Base-by-base conservation (phyloP, 2,888 invertebrate genomes). In the Heliconius erato region DNA sequence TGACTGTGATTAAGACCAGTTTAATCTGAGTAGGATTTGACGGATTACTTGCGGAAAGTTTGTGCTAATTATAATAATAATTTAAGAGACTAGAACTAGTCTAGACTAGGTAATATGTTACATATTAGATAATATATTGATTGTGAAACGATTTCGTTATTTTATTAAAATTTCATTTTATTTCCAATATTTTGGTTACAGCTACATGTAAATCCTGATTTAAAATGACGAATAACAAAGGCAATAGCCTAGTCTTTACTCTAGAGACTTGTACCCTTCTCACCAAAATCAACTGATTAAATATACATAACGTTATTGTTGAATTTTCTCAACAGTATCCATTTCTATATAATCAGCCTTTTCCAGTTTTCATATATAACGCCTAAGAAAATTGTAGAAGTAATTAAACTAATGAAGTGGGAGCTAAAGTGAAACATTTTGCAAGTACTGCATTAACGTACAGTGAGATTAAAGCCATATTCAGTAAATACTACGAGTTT, bases 201-300 rank as follows among this genome's bases (percentile, higher is more conserved):
- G 28, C 7, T 44, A 79, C 26, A 23, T 44, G 72, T 80, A 80
- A 78, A 32, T 32, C 79, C 23, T 67, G 79, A 77, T 83, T 78
- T 84, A 26, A 82, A 81, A 84, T 77, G 76, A 83, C 81, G 74
- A 80, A 78, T 80, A 72, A 72, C 76, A 79, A 81, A 54, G 81
- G 71, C 78, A 79, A 76, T 80, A 80, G 80, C 80, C 74, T 82
- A 68, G 81, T 79, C 69, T 74, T 84, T 82, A 80, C 82, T 79
- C 82, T n/a, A 80, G 80, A 76, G 80, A 74, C 74, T 23, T 74
- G 63, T 40, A 69, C 78, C 80, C 77, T 65, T 68, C 79, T 80
- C 72, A 59, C 68, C 26, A 59, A 81, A 81, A 81, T 81, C 83
- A 83, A 76, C 68, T 79, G 65, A 74, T 81, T 81, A 71, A 81